Percentiles rank a stretch among this genome's conserved stretches.
phyloP scores from a whole-genome alignment of 1,140 invertebrate species.

The Venturia canescens region DNA sequence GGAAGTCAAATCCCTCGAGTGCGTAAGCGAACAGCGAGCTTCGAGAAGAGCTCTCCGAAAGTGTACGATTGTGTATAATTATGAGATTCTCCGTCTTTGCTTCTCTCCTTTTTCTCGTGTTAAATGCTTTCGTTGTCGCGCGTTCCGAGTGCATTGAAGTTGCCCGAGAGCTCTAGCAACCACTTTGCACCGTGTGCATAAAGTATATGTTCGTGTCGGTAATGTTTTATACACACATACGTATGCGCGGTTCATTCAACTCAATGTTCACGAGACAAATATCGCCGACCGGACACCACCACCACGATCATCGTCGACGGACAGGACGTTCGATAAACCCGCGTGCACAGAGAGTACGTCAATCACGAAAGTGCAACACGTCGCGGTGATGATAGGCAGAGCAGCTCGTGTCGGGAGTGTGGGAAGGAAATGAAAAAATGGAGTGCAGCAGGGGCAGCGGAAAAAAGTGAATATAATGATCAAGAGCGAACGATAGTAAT shows the following conservation, averaged over 20 bases:
- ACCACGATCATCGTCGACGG: background rate
- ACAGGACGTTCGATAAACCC: conserved; percentile 30
- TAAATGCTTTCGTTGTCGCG: background rate
- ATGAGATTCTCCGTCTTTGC: background rate
- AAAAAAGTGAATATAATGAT: background rate
- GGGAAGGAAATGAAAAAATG: background rate
- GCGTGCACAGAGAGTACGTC: background rate
- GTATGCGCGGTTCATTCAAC: conserved; percentile 30
- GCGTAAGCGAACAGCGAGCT: too few species aligned
- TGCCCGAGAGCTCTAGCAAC: background rate
- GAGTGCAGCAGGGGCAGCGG: background rate
- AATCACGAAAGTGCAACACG: conserved; percentile 21
- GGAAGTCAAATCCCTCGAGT: too few species aligned
- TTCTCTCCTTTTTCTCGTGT: background rate
- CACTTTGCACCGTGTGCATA: conserved; percentile 13
- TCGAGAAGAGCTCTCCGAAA: too few species aligned
- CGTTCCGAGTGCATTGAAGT: background rate
- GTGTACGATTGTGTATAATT: background rate
- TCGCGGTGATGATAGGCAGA: conserved; percentile 1
- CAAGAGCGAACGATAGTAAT: background rate
- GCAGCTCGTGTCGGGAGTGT: background rate
- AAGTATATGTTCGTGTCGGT: background rate
- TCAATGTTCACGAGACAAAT: conserved; percentile 33
- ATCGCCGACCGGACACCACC: conserved; percentile 20
- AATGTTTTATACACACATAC: background rate